A percentile compares a stretch with the other conserved stretches of the same genome.
Conservation (phyloP, 92 coral and sea anemone genomes). For the Plumapathes pennacea region DNA sequence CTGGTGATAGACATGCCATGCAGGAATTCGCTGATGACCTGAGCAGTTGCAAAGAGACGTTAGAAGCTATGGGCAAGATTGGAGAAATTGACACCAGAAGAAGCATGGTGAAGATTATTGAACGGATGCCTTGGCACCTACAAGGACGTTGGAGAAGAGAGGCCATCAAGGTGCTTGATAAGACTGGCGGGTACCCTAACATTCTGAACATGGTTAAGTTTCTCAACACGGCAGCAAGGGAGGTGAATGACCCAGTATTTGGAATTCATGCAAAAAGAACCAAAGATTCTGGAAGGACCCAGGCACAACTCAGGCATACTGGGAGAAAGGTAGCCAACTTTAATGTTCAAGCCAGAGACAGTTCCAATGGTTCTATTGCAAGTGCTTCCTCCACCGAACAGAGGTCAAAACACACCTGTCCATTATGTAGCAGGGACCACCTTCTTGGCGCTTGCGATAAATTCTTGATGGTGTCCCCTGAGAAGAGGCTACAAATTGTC, state of each 20-base stretch:
- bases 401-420: no score
- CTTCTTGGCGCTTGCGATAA: not conserved
- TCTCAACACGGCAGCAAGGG: slow-evolving; percentile 5
- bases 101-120: slow-evolving; percentile 19
- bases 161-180: slow-evolving; percentile 15
- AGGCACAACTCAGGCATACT: no score
- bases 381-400: no score
- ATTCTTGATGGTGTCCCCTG: not conserved
- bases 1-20: slow-evolving; percentile 8
- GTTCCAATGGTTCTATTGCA: no score
- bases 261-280: slow-evolving; percentile 1
- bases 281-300: not conserved
- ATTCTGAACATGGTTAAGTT: slow-evolving; percentile 3
- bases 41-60: slow-evolving; percentile 8
- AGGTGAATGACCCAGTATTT: slow-evolving; percentile 26
- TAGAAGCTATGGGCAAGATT: slow-evolving; percentile 20
- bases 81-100: slow-evolving; percentile 20
- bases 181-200: slow-evolving; percentile 5
- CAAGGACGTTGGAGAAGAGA: slow-evolving; percentile 22
- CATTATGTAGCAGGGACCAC: no score
- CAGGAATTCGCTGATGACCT: slow-evolving; percentile 23
- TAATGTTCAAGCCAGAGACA: slow-evolving; percentile 25
- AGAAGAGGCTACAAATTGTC: not conserved
- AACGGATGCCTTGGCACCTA: slow-evolving; percentile 27
- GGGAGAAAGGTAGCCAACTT: slow-evolving; percentile 18